Conservation (phyloP, 2,113 vertebrate genomes). For the Toxotes chatareus region DNA sequence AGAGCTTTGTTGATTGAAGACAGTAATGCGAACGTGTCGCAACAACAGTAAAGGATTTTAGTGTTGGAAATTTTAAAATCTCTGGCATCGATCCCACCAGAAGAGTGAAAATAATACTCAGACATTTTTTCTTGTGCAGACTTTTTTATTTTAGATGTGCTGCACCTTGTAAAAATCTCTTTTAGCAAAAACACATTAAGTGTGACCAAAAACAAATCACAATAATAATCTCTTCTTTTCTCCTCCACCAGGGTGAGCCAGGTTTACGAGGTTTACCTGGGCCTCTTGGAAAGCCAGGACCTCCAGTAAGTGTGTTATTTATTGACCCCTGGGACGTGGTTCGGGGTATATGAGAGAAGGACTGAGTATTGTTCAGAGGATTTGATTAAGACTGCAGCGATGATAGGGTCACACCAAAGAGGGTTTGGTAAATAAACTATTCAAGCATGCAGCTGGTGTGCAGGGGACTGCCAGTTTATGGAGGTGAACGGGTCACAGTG, state of each 20-base stretch:
- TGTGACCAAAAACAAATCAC: background rate
- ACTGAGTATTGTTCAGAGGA: constrained; percentile 15
- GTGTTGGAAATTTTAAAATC: background rate
- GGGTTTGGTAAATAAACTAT: constrained; percentile 20
- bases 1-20: background rate
- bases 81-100: background rate
- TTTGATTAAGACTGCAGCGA: constrained; percentile 38
- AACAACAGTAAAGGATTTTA: background rate
- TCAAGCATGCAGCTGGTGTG: constrained; percentile 35
- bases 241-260: constrained; percentile 82
- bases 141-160: background rate
- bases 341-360: background rate
- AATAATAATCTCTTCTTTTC: background rate
- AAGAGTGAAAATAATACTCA: background rate
- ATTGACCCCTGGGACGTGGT: background rate
- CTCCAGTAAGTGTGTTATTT: constrained; percentile 79
- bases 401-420: constrained; percentile 40
- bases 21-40: background rate
- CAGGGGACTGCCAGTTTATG: constrained; percentile 17
- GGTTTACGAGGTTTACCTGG: constrained; percentile 85
- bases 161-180: background rate
- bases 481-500: constrained; percentile 13
- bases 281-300: constrained; percentile 84
- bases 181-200: background rate
- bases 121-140: background rate